Evolutionary conservation across 2,113 vertebrate species (phyloP).

Genomic region (Hypanus sabinus): DNA sequence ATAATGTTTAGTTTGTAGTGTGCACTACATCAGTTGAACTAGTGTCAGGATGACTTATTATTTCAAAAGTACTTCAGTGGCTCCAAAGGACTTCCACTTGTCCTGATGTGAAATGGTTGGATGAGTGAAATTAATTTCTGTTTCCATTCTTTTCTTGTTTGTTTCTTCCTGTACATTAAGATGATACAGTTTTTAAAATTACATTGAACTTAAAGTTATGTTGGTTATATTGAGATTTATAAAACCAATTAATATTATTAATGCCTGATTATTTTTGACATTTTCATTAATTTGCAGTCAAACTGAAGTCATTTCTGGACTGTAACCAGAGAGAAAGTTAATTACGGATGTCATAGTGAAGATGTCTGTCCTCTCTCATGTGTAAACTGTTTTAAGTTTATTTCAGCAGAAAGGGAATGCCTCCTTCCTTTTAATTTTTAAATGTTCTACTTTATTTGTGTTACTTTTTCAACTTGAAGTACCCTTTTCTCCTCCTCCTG

Average conservation of each 20-base stretch:
- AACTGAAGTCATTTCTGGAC: conserved; percentile 11
- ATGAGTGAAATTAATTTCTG: too few species aligned
- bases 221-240: not conserved
- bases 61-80: not conserved
- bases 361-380: too few species aligned
- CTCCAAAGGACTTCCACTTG: not conserved
- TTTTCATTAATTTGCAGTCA: not conserved
- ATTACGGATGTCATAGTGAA: not conserved
- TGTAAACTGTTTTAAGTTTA: not conserved
- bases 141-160: not conserved
- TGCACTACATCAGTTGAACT: not conserved
- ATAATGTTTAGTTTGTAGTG: not conserved
- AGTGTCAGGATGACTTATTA: not conserved
- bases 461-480: not conserved
- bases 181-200: not conserved
- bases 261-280: not conserved
- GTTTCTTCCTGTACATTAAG: not conserved
- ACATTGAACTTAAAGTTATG: not conserved
- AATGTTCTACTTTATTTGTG: not conserved
- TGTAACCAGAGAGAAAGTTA: not conserved
- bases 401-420: not conserved
- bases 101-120: not conserved
- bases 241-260: not conserved
- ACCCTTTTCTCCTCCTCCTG: not conserved
- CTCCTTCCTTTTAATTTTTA: not conserved